phyloP scores from a whole-genome alignment of 2,113 vertebrate species.

The Bos taurus region ARS-UCD2.0 NC_037329.1:63209001-63209500 shows the following conservation, averaged over 20 bases:
- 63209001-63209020: neutral
- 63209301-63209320: neutral
- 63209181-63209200: neutral
- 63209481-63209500: neutral
- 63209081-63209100: neutral
- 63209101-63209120: neutral
- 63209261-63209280: neutral
- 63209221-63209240: neutral
- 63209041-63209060: neutral
- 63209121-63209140: neutral
- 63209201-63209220: neutral
- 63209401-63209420: neutral
- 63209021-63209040: neutral
- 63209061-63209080: neutral
- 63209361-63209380: neutral
- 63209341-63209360: neutral
- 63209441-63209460: conserved; percentile 4
- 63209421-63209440: neutral
- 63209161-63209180: neutral
- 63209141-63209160: neutral
- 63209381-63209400: neutral
- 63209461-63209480: conserved; percentile 1
- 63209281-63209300: neutral
- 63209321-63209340: neutral
- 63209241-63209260: neutral